Base-by-base conservation (phyloP, 2,113 vertebrate genomes). In the Salvelinus namaycush region DNA sequence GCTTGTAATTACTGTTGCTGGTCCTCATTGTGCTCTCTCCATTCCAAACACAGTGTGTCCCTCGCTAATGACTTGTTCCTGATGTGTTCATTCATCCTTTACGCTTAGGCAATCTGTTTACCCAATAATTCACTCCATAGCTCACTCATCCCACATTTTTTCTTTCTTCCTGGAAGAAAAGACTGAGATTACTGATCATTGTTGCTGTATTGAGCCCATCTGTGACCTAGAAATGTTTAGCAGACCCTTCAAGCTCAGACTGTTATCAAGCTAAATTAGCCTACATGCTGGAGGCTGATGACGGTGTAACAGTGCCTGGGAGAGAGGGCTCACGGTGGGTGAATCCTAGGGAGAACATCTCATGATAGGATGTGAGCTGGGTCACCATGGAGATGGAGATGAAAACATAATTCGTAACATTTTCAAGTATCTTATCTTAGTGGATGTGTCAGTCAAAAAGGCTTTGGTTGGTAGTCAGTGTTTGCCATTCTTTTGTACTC, bases 61-160 rank as follows among this genome's bases (percentile, higher is more conserved):
- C 81, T 87, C 76, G 80, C 79, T 89, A 87, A 92, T 83, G 81
- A 89, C 84, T 87, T 73, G 76, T 77, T 89, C 87, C 86, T 85
- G 84, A 87, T 84, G 86, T 87, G 86, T 87, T 88, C 86, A 88
- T 88, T 88, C 87, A 87, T 89, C 84, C 87, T 87, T 87, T 87
- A 80, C 80, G 79, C 83, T 80, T 82, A 79, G 76, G 79, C 84
- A 90, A 86, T 91, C 87, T 89, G 86, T 88, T 92, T 85, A 78
- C 80, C 81, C 82, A 88, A 76, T 90, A 79, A 88, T 85, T 92
- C 84, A 84, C 84, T 85, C 83, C 68, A 72, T 64, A 81, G 84
- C 84, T 83, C 82, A 70, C 74, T 90, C 85, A 79, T 87, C 79
- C 70, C 81, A 84, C 71, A 72, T 83, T 75, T 71, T 54, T 54